Base-by-base conservation (phyloP, 2,113 vertebrate species). In the Lophotis ruficrista region DNA sequence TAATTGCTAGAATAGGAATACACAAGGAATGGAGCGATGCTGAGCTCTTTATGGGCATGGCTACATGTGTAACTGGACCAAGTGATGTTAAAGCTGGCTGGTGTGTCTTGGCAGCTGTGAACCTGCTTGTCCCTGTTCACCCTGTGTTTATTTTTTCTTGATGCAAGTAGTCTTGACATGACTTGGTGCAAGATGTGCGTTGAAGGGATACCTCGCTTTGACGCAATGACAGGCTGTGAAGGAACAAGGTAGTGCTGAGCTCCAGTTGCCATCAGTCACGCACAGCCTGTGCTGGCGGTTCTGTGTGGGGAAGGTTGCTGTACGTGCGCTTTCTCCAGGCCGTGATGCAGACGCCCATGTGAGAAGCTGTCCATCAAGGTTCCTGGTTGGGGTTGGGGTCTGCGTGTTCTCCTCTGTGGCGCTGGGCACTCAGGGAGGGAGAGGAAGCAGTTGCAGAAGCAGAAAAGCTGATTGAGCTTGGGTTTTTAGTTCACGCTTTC, bases 201-300 rank as follows among this genome's bases (percentile, higher is more conserved):
- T n/a, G 68, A 23, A 51, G 53, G 30, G 3, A 3, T 28, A 14
- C 33, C 35, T 66, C 2, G 4, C 28, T 41, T 43, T 62, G 62
- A 41, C 54, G 33, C 38, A 31, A 5, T 1, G 14, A 5, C 14
- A 64, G 71, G 15, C 70, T 71, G 37, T 38, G 41, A 21, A 70
- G 71, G 56, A 9, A 2, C 37, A 14, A 58, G n/a, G 68, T 37
- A 5, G 35, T 14, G 66, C 35, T 38, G 62, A 56, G 60, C 35
- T 22, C 33, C 72, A 43, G 41, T n/a, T 4, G 0, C 35, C 3
- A 19, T 14, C 27, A 10, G 0, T 50, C 47, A 3, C 0, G 0
- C 1, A 0, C 20, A 6, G 30, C 4, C 48, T 27, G 53, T 31
- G 6, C 38, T 0, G 0, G 28, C 53, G 12, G 27, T 20, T 66